phyloP scores from a whole-genome alignment of 2,113 vertebrate genomes.

The Salvator merianae region DNA sequence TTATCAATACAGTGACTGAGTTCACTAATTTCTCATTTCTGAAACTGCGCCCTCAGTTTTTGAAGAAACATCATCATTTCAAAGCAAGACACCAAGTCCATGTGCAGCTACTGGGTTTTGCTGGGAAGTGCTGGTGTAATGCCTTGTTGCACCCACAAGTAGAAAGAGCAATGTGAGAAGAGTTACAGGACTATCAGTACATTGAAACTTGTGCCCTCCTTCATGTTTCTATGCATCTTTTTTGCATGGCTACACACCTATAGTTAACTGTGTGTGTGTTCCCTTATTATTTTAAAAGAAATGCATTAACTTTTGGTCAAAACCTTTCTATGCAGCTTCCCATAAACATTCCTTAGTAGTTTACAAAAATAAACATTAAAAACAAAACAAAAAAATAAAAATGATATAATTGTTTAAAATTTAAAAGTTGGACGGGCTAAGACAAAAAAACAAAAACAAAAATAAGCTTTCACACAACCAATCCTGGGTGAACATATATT shows the following conservation, averaged over 20 bases:
- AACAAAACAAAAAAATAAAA: no score
- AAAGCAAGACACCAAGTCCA: neutral
- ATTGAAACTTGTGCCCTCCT: neutral
- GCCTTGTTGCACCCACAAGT: neutral
- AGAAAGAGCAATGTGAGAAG: no score
- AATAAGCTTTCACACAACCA: no score
- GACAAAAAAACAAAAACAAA: no score
- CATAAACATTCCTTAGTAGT: neutral
- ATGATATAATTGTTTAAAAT: no score
- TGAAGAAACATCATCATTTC: neutral
- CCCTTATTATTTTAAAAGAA: no score
- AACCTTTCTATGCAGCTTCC: slow-evolving; percentile 8
- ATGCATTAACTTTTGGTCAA: no score
- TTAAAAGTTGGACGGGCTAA: no score
- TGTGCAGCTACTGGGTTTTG: neutral
- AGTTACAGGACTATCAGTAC: neutral
- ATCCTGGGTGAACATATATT: no score
- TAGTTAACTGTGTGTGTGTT: neutral
- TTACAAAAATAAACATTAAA: neutral
- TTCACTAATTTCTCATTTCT: neutral
- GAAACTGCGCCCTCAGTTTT: neutral
- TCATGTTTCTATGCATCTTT: neutral
- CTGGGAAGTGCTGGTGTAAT: neutral
- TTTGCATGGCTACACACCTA: neutral
- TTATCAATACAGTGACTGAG: neutral